These are phyloP conservation scores for Masnerella sp. DNA, from an alignment of 2,888 invertebrate species.

Conservation along the genomic window DNA sequence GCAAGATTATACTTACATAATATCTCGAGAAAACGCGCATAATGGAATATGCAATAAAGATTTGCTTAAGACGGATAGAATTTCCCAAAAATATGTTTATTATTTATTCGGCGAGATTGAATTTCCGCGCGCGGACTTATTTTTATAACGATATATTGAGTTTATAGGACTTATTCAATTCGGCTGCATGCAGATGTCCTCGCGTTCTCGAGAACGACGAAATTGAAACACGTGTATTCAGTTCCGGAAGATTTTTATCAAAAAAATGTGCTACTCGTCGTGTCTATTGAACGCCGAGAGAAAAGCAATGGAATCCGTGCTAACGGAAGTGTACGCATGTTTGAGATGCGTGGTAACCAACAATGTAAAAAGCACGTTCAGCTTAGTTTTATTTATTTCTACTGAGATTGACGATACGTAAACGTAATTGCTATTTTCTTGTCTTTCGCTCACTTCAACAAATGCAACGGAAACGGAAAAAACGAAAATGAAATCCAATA, in stretches of 20 bases:
- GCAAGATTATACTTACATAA: constrained; percentile 14
- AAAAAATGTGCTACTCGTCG: constrained; percentile 30
- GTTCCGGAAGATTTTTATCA: constrained; percentile 25
- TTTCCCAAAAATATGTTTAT: constrained; percentile 29
- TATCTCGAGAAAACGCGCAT: constrained; percentile 4
- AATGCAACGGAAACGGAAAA: too few species aligned
- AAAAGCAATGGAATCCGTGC: constrained; percentile 11
- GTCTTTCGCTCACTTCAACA: background rate
- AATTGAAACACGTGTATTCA: constrained; percentile 34
- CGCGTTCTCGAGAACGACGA: constrained; percentile 20
- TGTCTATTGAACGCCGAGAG: constrained; percentile 23
- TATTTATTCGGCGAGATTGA: constrained; percentile 36
- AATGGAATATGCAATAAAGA: constrained; percentile 28
- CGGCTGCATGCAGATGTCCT: constrained; percentile 32
- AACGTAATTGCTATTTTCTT: background rate
- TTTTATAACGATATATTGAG: constrained; percentile 38
- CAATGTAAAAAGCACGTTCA: background rate
- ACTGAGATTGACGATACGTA: background rate
- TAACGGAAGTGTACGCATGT: constrained; percentile 13
- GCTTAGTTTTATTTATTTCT: constrained; percentile 4
- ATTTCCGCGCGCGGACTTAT: constrained; percentile 32
- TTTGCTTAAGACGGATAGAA: constrained; percentile 14
- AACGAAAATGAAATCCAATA: too few species aligned
- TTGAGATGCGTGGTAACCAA: constrained; percentile 13
- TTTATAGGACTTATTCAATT: constrained; percentile 39